Base-by-base conservation (phyloP, 2,113 vertebrate species). In the Sinocyclocheilus rhinocerous region DNA sequence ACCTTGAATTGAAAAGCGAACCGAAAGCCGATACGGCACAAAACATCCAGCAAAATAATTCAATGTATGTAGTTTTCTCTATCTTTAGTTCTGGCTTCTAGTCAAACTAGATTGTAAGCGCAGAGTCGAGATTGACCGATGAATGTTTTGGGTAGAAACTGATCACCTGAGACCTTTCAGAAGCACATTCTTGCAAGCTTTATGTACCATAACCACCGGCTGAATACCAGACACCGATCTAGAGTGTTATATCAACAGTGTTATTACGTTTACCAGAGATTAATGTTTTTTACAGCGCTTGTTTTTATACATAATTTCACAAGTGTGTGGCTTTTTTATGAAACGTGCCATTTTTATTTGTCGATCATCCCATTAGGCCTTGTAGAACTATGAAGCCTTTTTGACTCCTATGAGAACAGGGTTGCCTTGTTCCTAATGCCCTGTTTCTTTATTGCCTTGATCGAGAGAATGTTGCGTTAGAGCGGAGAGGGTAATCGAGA, bases 211-310 rank as follows among this genome's bases (percentile, higher is more conserved):
- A 76, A 95, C 89, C 94, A 95, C 96, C 96, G 97, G 96, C 97
- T 97, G 97, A 95, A 95, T 96, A 96, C 95, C 97, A 96, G 97
- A 96, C 96, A 97, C 95, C 93, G 92, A 94, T 92, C 93, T 96
- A 98, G 93, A 95, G 97, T 98, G 96, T 98, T 98, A 97, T 96
- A 96, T 95, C 96, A 92, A 93, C 98, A 99, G 98, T 99, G 97
- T 99, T 99, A 99, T 92, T 95, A 84, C 94, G 96, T 97, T 96
- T 95, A 95, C 93, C 89, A 91, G 92, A 93, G 92, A 91, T 95
- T 90, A 90, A 92, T 87, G 65, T 92, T 94, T 92, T 94, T 91
- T 92, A 91, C 89, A 73, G 83, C 73, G 55, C 79, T 88, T 86
- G 93, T 93, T 93, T 86, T 75, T 89, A 91, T 93, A 92, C 65